These are phyloP conservation scores for Troides helena DNA, from an alignment of 2,888 invertebrate species.

Conservation along the genomic window DNA sequence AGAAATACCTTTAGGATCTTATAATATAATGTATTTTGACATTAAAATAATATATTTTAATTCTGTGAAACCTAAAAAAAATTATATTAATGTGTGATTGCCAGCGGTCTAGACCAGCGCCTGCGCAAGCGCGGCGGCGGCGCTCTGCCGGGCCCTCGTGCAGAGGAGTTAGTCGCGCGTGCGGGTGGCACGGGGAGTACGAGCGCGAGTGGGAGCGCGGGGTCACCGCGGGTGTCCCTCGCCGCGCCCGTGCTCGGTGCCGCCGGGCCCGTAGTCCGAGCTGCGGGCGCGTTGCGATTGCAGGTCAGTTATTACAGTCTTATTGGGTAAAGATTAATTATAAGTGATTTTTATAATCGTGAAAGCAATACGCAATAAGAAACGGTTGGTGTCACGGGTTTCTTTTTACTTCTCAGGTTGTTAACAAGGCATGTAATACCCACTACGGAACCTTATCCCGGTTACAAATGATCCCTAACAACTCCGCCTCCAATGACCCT, in stretches of 20 bases:
- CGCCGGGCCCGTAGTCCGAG: conserved; percentile 68
- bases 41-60: background rate
- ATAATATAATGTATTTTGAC: too few species aligned
- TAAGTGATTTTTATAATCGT: too few species aligned
- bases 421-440: conserved; percentile 78
- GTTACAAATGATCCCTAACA: conserved; percentile 79
- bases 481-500: conserved; percentile 79
- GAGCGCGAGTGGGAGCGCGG: conserved; percentile 26
- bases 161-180: conserved; percentile 44
- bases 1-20: too few species aligned
- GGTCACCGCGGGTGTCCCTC: conserved; percentile 38
- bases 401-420: conserved; percentile 50
- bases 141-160: conserved; percentile 61
- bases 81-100: background rate
- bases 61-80: background rate
- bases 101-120: conserved; percentile 62
- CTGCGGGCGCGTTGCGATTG: conserved; percentile 68
- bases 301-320: conserved; percentile 51
- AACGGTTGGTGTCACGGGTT: background rate
- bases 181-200: conserved; percentile 27
- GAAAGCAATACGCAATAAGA: too few species aligned
- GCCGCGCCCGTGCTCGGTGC: conserved; percentile 57
- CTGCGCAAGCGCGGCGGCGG: conserved; percentile 60
- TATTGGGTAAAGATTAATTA: too few species aligned
- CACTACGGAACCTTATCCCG: conserved; percentile 80